These are phyloP conservation scores for Cariama cristata DNA, from an alignment of 2,113 vertebrate species.

Conservation along the genomic window DNA sequence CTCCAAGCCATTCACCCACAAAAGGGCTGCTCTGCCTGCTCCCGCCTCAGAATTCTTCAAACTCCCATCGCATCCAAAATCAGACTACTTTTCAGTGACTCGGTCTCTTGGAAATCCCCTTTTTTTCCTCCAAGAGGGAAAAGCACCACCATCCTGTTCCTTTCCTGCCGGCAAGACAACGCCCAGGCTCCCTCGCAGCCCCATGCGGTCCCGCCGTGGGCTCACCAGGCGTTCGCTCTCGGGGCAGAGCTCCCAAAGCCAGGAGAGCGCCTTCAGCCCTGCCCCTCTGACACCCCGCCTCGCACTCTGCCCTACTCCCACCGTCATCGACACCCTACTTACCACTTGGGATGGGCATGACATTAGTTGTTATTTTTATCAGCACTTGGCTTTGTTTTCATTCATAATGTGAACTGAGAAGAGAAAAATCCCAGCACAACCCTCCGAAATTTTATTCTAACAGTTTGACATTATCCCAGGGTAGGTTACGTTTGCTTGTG, in stretches of 20 bases:
- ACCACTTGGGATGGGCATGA: neutral
- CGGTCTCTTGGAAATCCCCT: neutral
- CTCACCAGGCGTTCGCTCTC: neutral
- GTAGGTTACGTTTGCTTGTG: neutral
- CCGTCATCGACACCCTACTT: neutral
- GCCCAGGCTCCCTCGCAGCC: neutral
- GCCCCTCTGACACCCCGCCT: neutral
- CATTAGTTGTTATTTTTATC: neutral
- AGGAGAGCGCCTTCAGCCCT: neutral
- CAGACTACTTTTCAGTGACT: neutral
- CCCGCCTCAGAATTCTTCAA: neutral
- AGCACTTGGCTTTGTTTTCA: neutral
- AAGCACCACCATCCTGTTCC: neutral
- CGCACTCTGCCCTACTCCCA: neutral
- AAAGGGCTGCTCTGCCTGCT: neutral
- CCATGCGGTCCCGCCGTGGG: neutral
- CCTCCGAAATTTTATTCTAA: neutral
- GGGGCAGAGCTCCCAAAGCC: neutral
- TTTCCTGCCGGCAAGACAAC: neutral
- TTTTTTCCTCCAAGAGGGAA: neutral
- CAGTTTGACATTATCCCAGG: neutral
- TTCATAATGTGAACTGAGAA: neutral
- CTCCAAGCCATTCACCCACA: neutral
- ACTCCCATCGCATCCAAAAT: fast-evolving
- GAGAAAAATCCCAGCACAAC: neutral